Evolutionary conservation across 2,113 vertebrate species (phyloP).

Genomic region (Prunella himalayana): DNA sequence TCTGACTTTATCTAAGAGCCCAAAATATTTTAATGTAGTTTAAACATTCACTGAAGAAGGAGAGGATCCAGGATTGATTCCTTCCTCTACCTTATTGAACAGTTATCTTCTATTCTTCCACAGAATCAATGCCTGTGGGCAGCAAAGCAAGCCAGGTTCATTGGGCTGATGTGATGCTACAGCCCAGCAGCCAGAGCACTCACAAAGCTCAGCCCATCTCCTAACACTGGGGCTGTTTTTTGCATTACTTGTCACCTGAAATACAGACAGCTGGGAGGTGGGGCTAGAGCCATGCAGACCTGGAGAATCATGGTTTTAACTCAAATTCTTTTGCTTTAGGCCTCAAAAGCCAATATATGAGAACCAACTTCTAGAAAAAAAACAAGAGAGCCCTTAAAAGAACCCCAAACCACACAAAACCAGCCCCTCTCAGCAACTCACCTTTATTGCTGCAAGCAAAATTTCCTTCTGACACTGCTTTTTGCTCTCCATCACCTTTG

Average conservation of each 20-base stretch:
- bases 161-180: background rate
- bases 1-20: rapidly evolving
- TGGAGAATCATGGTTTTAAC: background rate
- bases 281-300: background rate
- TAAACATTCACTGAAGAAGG: background rate
- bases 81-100: background rate
- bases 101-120: background rate
- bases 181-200: background rate
- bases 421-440: background rate
- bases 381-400: background rate
- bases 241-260: background rate
- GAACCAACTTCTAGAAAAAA: background rate
- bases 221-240: background rate
- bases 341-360: background rate
- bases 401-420: background rate
- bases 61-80: background rate
- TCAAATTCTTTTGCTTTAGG: background rate
- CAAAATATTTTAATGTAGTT: background rate
- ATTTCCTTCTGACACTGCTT: constrained; percentile 68
- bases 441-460: constrained; percentile 84
- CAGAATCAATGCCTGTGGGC: background rate
- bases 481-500: constrained; percentile 80
- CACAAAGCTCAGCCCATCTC: background rate
- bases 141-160: background rate
- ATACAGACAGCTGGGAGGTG: background rate